Evolutionary conservation across 2,888 invertebrate species (phyloP).

Genomic region (Gonocerus acuteangulatus): DNA sequence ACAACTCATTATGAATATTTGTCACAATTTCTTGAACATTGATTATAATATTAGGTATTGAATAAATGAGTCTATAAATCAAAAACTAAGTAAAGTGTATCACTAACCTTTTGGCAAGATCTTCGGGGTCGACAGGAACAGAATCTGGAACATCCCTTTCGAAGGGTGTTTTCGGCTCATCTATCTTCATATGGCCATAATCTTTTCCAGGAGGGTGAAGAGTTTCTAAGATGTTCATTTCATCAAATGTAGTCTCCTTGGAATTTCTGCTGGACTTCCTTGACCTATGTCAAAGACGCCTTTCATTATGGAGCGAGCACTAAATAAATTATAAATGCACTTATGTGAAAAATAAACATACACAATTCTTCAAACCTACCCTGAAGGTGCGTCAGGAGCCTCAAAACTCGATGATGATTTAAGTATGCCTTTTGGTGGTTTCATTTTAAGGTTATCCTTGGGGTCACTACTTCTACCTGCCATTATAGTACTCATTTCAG

Average conservation of each 20-base stretch:
- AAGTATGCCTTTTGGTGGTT: conserved; percentile 81
- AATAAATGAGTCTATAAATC: background rate
- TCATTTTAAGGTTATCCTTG: conserved; percentile 70
- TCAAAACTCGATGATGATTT: conserved; percentile 90
- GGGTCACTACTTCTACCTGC: conserved; percentile 35
- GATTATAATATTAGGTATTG: too few species aligned
- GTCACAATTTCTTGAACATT: too few species aligned
- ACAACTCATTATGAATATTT: too few species aligned
- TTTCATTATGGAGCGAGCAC: background rate
- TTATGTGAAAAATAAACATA: background rate
- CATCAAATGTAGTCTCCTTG: conserved; percentile 82
- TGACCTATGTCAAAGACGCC: background rate
- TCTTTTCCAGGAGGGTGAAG: conserved; percentile 96
- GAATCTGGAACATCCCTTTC: conserved; percentile 54
- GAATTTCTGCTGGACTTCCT: conserved; percentile 31
- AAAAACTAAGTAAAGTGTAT: background rate
- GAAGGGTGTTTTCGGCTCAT: conserved; percentile 95
- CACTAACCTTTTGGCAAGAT: conserved; percentile 65
- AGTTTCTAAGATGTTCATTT: conserved; percentile 97
- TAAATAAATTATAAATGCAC: conserved; percentile 1
- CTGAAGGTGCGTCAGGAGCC: conserved; percentile 50
- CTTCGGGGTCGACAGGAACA: conserved; percentile 58
- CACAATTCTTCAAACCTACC: conserved; percentile 38
- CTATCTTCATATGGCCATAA: conserved; percentile 98
- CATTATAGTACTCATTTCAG: conserved; percentile 28